Base-by-base conservation (phyloP, 2,113 vertebrate genomes). In the Phylloscopus trochilus region DNA sequence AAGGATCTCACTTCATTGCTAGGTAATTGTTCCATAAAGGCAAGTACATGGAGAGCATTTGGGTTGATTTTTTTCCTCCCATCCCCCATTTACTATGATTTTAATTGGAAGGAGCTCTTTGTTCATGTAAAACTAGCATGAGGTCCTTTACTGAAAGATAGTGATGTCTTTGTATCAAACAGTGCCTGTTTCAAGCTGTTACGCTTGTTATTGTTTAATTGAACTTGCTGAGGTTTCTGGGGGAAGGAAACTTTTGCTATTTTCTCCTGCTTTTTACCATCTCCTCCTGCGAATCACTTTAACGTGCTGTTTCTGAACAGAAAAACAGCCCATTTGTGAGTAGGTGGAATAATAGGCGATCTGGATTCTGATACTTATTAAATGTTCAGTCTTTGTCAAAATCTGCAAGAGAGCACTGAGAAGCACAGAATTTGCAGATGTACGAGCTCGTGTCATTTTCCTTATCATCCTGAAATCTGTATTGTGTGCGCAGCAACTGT, bases 21-120 rank as follows among this genome's bases (percentile, higher is more conserved):
- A 27, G 18, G 63, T 82, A 76, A 49, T 58, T 51, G 26, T 74
- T 88, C 35, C 1, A 1, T 81, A 73, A 90, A 81, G 30, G 26
- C 41, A 68, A 49, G 44, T 52, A 72, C 30, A 55, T 78, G 41
- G 72, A 81, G 39, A 87, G 59, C 7, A 2, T 67, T 81, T 77
- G 63, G 11, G 51, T 26, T 86, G 52, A 26, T 46, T 43, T 83
- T 88, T 39, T 28, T 27, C 6, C n/a, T 81, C 39, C 73, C 47
- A 46, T 72, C 64, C 64, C 12, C 87, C 73, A 10, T 52, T 81
- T 81, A 59, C 86, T 87, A 59, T 90, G 68, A 60, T 74, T 95
- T 90, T 95, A 92, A 95, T 92, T 93, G 79, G 90, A 94, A 92
- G 39, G 33, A 80, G 44, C 41, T 80, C 83, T 96, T 92, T 95